Percentiles rank a stretch among this genome's conserved stretches.
Evolutionary conservation across 2,113 vertebrate genomes (phyloP).

Genomic region (Prionailurus bengalensis): DNA sequence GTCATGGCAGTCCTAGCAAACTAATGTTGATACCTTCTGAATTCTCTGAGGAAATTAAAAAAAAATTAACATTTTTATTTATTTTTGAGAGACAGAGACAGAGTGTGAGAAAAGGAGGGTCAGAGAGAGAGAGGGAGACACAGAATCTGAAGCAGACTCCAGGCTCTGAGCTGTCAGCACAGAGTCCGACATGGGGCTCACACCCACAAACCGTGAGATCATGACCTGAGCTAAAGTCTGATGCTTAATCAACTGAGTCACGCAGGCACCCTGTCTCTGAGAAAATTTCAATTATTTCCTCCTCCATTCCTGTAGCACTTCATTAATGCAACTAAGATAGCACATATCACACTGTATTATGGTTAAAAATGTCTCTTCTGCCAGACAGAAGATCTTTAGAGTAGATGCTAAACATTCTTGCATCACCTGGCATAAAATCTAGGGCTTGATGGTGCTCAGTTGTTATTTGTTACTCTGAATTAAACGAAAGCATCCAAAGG

Average conservation of each 20-base stretch:
- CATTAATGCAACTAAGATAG: background rate
- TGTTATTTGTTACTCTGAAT: background rate
- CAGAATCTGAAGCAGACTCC: no score
- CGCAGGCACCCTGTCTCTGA: background rate
- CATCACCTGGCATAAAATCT: background rate
- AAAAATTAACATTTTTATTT: no score
- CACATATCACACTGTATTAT: background rate
- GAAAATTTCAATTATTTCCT: background rate
- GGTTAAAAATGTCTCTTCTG: background rate
- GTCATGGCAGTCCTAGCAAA: background rate
- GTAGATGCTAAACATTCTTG: background rate
- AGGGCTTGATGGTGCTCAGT: background rate
- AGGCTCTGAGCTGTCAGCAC: no score
- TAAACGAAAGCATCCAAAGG: background rate
- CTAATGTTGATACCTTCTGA: background rate
- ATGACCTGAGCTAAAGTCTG: no score
- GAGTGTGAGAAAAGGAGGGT: no score
- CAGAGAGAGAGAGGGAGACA: no score
- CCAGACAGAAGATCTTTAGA: background rate
- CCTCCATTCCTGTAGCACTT: background rate
- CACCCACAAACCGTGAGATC: no score
- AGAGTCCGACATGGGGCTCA: no score
- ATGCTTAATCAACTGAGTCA: no score
- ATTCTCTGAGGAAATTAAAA: background rate
- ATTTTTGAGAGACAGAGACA: no score